Percentiles rank a stretch among this genome's conserved stretches.
These are phyloP conservation scores for Spodoptera litura DNA, from an alignment of 1,140 invertebrate genomes.

Conservation along the genomic window DNA sequence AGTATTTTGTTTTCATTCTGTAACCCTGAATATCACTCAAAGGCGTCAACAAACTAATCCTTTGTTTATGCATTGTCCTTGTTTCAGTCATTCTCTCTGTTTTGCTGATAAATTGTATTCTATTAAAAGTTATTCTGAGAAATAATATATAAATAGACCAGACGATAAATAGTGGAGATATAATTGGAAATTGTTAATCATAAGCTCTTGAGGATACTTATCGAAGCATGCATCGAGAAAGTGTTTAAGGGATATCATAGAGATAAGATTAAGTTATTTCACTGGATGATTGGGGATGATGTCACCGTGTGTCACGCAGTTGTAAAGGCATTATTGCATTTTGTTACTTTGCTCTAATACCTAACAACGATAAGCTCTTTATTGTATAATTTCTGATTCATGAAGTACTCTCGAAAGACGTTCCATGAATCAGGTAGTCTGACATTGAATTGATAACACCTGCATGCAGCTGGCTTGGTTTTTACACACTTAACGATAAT, in stretches of 20 bases:
- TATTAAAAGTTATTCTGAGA: conserved; percentile 12
- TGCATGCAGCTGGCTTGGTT: neutral
- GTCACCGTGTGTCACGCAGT: neutral
- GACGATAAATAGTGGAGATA: conserved; percentile 1
- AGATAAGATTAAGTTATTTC: neutral
- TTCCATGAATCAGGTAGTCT: conserved; percentile 19
- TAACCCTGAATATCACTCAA: neutral
- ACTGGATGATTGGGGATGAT: neutral
- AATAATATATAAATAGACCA: conserved; percentile 17
- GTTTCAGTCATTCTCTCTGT: conserved; percentile 1
- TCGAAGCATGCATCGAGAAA: neutral
- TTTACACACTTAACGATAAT: neutral
- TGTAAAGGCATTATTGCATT: conserved; percentile 23
- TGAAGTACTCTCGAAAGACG: neutral
- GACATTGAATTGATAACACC: conserved; percentile 15
- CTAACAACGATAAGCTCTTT: neutral
- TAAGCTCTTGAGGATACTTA: neutral
- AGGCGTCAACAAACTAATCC: neutral
- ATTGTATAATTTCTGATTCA: conserved; percentile 19
- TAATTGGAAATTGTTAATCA: conserved; percentile 4
- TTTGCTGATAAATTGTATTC: neutral
- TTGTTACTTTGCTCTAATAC: neutral
- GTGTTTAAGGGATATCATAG: conserved; percentile 1
- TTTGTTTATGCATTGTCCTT: conserved; percentile 16
- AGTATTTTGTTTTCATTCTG: neutral